A percentile compares a stretch with the other conserved stretches of the same genome.
phyloP scores from a whole-genome alignment of 2,797 vertebrate species.

The Myotis vivesi region DNA sequence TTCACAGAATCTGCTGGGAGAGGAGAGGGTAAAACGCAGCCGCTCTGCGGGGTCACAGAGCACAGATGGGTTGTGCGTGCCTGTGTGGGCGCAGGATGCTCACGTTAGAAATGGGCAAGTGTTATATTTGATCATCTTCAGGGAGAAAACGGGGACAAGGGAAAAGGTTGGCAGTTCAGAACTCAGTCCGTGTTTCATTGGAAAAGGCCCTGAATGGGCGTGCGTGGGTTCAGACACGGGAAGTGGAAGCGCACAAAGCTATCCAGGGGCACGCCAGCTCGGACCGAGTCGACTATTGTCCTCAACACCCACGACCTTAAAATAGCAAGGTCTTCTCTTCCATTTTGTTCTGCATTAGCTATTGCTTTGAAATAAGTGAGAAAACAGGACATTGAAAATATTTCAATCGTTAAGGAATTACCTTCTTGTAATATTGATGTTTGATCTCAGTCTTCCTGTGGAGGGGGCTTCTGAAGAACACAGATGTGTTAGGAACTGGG shows the following conservation, averaged over 20 bases:
- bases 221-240: rapidly evolving
- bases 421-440: neutral
- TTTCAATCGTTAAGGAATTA: neutral
- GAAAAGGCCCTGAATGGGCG: neutral
- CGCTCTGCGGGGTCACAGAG: rapidly evolving
- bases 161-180: neutral
- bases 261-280: neutral
- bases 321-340: neutral
- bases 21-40: neutral
- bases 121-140: neutral
- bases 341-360: neutral
- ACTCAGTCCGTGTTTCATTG: neutral
- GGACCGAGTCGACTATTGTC: rapidly evolving
- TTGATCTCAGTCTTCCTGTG: neutral
- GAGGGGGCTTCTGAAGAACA: neutral
- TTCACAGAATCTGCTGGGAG: neutral
- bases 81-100: too few relatives aligned
- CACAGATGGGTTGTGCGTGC: too few relatives aligned
- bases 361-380: neutral
- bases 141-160: neutral
- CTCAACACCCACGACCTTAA: neutral
- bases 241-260: neutral
- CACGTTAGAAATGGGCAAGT: neutral
- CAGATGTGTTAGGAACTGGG: neutral
- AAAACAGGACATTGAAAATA: neutral